phyloP scores from a whole-genome alignment of 2,797 vertebrate species.

The Diglossa cyanea region DNA sequence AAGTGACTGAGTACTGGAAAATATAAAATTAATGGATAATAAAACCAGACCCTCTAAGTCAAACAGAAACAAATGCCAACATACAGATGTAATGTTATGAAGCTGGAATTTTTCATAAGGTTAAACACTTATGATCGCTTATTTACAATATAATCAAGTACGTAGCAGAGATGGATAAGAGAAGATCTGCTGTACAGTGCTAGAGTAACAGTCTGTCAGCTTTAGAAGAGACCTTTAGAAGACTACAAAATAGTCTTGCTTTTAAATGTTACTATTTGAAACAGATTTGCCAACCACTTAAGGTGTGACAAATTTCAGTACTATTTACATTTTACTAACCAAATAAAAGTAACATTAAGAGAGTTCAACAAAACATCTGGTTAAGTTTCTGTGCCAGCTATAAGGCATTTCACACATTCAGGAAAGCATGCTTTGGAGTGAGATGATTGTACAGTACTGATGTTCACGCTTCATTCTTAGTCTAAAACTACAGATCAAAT shows the following conservation, averaged over 20 bases:
- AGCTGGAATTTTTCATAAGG: not conserved
- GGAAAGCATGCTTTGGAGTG: not conserved
- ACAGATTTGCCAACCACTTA: not conserved
- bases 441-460: not conserved
- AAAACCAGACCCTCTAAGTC: not conserved
- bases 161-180: not conserved
- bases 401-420: not conserved
- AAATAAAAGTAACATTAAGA: not conserved
- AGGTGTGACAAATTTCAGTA: not conserved
- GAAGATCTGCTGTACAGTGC: not conserved
- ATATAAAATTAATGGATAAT: conserved; percentile 5
- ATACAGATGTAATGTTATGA: not conserved
- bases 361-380: not conserved
- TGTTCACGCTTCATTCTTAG: not conserved
- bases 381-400: not conserved
- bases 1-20: conserved; percentile 12
- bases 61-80: not conserved
- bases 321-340: not conserved
- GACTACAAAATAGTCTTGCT: not conserved
- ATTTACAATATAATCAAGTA: not conserved
- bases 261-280: not conserved
- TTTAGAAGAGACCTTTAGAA: not conserved
- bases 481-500: not conserved
- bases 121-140: not conserved
- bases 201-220: not conserved